Evolutionary conservation across 2,113 vertebrate species (phyloP).

Genomic region (Pterocles burchelli): DNA sequence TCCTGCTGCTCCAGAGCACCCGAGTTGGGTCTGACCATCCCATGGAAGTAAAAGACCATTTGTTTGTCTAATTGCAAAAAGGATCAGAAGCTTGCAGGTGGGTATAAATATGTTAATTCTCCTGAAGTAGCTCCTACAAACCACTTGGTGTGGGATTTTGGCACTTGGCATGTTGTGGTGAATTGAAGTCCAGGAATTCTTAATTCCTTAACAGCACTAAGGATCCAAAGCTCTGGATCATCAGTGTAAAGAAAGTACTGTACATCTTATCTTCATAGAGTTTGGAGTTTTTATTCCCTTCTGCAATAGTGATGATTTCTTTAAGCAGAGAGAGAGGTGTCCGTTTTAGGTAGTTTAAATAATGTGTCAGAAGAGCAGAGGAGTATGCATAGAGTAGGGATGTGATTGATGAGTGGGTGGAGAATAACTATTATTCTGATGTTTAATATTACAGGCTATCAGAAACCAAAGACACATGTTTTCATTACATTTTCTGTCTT

Average conservation of each 20-base stretch:
- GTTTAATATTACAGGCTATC: neutral
- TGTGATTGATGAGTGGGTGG: conserved; percentile 6
- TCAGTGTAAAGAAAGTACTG: neutral
- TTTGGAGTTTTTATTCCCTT: neutral
- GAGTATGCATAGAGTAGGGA: neutral
- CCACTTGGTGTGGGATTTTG: neutral
- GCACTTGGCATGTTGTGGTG: accelerated
- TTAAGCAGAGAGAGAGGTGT: neutral
- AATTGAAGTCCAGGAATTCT: neutral
- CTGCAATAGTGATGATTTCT: neutral
- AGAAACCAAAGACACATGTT: conserved; percentile 12
- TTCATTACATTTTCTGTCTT: conserved; percentile 43
- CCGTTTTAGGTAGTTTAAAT: neutral
- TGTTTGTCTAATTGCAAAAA: neutral
- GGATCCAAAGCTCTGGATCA: neutral
- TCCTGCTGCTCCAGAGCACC: neutral
- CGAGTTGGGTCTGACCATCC: accelerated
- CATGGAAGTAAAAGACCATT: neutral
- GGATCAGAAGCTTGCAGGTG: neutral
- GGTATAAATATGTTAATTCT: neutral
- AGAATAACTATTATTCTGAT: neutral
- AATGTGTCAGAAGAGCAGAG: neutral
- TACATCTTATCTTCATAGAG: neutral
- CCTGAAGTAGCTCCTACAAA: neutral
- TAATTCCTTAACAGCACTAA: neutral